Base-by-base conservation (phyloP, 2,113 vertebrate species). In the Stercorarius parasiticus region DNA sequence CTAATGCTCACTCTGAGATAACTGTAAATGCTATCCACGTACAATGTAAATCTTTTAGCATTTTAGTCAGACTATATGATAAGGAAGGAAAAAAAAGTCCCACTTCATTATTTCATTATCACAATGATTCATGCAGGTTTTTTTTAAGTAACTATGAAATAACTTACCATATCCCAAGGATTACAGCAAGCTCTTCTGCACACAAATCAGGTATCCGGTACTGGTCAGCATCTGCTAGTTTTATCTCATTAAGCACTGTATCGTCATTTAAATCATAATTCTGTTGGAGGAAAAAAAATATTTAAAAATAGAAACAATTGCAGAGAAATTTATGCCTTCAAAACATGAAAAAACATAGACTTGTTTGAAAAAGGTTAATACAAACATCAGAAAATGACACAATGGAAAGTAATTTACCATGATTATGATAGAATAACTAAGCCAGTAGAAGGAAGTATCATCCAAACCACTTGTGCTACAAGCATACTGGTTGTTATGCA, bases 181-280 rank as follows among this genome's bases (percentile, higher is more conserved):
- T 98, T 87, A 99, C 98, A 30, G 99, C 99, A 96, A 99, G 99
- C 94, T 99, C 99, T 94, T 99, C 99, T 5, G 99, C 99, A 29
- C 98, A 98, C 5, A 99, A 97, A 72, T 99, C 98, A 29, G 99
- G 99, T n/a, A 99, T 86, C 88, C 98, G 97, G 88, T 98, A 98
- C 85, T 98, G 98, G 72, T 98, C 98, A 29, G 99, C 98, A 34
- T 99, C 98, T 15, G 97, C 99, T 65, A 99, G 96, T 90, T 96
- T 98, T 88, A 99, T 98, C 86, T 98, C 97, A 98, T 99, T 99
- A 94, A 99, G 97, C 67, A 99, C 92, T 1, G 99, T 99, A 94
- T 99, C 99, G 88, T 99, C 99, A 71, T 98, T 98, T 97, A 99
- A 98, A 89, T 98, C 98, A 93, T 97, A 98, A 97, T 99, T 99